Conservation (phyloP, 2,113 vertebrate species). For the Bothrops jararaca region DNA sequence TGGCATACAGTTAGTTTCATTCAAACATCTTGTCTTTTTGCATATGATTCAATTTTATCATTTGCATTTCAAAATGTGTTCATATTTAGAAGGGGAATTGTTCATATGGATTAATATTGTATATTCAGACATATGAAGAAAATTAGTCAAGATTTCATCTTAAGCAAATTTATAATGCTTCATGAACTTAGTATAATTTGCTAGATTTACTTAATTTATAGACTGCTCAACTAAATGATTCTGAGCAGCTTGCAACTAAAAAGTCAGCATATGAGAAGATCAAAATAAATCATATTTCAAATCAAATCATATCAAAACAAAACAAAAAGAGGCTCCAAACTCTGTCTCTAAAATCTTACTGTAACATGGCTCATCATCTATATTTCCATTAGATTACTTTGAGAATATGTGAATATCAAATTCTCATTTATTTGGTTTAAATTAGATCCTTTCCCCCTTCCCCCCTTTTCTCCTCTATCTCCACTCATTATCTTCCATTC, state of each 20-base stretch:
- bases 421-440: neutral
- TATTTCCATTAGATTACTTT: neutral
- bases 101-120: neutral
- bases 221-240: neutral
- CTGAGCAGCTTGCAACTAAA: neutral
- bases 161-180: neutral
- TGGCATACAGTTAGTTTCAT: neutral
- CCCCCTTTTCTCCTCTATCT: constrained; percentile 8
- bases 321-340: neutral
- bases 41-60: neutral
- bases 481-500: constrained; percentile 42
- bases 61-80: neutral
- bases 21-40: neutral
- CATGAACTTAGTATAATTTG: neutral
- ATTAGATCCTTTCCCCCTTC: constrained; percentile 21
- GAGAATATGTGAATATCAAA: neutral
- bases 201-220: neutral
- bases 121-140: neutral
- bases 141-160: neutral
- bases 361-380: neutral
- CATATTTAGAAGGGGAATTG: neutral
- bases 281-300: neutral
- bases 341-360: neutral
- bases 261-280: neutral
- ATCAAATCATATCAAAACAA: neutral